Evolutionary conservation across 2,797 vertebrate species (phyloP).

Genomic region (Muraenolepis orangiensis): DNA sequence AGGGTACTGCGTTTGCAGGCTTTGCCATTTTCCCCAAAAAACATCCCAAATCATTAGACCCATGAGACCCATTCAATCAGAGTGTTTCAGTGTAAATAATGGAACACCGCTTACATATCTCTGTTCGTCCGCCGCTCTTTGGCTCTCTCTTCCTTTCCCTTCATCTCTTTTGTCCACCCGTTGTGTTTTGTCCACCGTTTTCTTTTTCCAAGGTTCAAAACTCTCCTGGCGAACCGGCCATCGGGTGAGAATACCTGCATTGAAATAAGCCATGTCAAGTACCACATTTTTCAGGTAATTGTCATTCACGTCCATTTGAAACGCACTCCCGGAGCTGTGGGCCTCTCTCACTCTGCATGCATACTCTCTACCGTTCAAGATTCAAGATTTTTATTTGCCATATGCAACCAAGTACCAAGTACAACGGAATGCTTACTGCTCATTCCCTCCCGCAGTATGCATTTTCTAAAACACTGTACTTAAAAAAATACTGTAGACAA

Average conservation of each 20-base stretch:
- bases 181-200: too few relatives aligned
- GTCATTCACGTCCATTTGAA: too few relatives aligned
- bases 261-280: slow-evolving; percentile 98
- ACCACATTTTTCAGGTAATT: slow-evolving; percentile 94
- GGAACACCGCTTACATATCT: neutral
- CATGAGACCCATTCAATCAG: neutral
- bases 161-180: neutral
- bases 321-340: neutral
- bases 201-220: slow-evolving; percentile 89
- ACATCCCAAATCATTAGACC: neutral
- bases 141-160: slow-evolving; percentile 7
- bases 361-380: too few relatives aligned
- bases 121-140: neutral
- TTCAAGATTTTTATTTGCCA: too few relatives aligned
- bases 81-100: neutral
- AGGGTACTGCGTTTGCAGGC: neutral
- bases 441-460: too few relatives aligned
- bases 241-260: slow-evolving; percentile 93
- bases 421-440: too few relatives aligned
- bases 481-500: too few relatives aligned
- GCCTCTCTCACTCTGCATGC: too few relatives aligned
- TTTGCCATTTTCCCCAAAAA: neutral
- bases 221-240: slow-evolving; percentile 89
- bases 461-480: too few relatives aligned
- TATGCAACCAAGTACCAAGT: too few relatives aligned